phyloP scores from a whole-genome alignment of 2,797 vertebrate genomes.

The Molossus alvarezi region DNA sequence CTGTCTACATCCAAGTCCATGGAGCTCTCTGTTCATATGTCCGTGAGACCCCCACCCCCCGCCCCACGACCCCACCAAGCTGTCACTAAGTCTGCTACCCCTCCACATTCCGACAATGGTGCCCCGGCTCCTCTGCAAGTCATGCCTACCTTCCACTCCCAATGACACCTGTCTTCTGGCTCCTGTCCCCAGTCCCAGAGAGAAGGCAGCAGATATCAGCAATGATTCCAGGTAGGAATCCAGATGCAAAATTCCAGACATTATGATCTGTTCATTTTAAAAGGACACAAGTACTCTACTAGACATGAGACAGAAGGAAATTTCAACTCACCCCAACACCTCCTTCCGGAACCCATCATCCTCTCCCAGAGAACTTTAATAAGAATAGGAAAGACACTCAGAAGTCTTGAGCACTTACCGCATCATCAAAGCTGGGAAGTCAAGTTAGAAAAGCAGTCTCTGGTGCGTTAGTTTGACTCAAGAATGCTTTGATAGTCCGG shows the following conservation, averaged over 20 bases:
- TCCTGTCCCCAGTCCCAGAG: not conserved
- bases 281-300: no score
- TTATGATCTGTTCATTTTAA: not conserved
- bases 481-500: not conserved
- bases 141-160: not conserved
- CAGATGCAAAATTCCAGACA: not conserved
- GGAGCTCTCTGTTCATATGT: no score
- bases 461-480: not conserved
- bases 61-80: not conserved
- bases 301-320: not conserved
- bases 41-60: not conserved
- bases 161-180: not conserved
- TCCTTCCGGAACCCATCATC: not conserved
- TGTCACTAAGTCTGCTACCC: not conserved
- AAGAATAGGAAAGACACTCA: not conserved
- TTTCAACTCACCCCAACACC: not conserved
- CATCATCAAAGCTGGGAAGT: not conserved
- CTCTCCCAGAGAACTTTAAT: not conserved
- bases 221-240: not conserved
- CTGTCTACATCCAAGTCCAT: fast-evolving
- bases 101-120: fast-evolving
- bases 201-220: not conserved
- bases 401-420: not conserved
- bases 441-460: not conserved
- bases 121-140: not conserved